Percentiles rank a stretch among this genome's conserved stretches.
Evolutionary conservation across 2,113 vertebrate species (phyloP).

Genomic region (Varanus komodoensis): DNA sequence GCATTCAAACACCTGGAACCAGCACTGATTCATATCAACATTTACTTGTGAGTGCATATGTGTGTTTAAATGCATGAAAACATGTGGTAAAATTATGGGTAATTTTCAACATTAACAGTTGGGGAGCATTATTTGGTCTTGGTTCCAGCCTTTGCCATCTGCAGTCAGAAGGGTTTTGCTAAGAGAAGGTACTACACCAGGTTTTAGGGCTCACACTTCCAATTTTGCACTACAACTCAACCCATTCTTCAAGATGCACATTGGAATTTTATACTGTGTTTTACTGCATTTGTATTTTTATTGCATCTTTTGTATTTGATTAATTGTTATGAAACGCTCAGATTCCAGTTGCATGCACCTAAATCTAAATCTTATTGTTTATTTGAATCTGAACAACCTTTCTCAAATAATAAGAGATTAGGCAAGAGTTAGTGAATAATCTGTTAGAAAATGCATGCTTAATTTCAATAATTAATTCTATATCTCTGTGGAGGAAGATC

Average conservation of each 20-base stretch:
- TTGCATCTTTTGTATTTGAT: too few relatives aligned
- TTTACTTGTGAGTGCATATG: not conserved
- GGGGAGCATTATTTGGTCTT: not conserved
- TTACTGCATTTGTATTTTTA: too few relatives aligned
- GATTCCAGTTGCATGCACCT: too few relatives aligned
- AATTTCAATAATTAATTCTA: slow-evolving; percentile 12
- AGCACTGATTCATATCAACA: not conserved
- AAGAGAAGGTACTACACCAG: too few relatives aligned
- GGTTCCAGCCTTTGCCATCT: too few relatives aligned
- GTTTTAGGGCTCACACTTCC: too few relatives aligned
- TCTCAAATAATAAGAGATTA: not conserved
- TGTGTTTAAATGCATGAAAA: not conserved
- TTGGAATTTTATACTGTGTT: too few relatives aligned
- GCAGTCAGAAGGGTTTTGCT: too few relatives aligned
- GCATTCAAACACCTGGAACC: not conserved
- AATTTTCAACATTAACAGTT: not conserved
- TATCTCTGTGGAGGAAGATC: not conserved
- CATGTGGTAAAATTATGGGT: not conserved
- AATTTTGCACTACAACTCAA: too few relatives aligned
- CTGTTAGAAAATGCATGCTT: not conserved
- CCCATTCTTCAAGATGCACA: too few relatives aligned
- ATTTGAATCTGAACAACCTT: not conserved
- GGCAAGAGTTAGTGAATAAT: not conserved
- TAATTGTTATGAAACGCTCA: too few relatives aligned
- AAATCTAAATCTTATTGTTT: not conserved